A percentile compares a stretch with the other conserved stretches of the same genome.
Conservation (phyloP, 1,140 invertebrate genomes). For the Drosophila azteca region DNA sequence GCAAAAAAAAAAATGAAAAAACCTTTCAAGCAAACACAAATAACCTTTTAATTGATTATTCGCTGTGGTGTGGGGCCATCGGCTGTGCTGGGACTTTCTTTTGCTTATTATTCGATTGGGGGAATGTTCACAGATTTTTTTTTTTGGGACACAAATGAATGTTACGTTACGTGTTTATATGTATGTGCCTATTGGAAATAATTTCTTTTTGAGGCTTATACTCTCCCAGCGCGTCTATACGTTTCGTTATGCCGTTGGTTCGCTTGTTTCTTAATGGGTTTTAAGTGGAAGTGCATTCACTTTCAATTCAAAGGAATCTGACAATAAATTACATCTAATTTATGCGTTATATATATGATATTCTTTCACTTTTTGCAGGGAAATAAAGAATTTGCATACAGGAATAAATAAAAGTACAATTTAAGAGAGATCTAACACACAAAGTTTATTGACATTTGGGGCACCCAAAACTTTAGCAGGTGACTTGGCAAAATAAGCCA, state of each 20-base stretch:
- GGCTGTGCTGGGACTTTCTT: slow-evolving; percentile 44
- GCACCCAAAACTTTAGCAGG: too few relatives aligned
- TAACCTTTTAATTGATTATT: slow-evolving; percentile 48
- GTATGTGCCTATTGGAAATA: slow-evolving; percentile 53
- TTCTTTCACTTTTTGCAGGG: too few relatives aligned
- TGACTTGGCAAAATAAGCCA: slow-evolving; percentile 15
- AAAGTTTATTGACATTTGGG: too few relatives aligned
- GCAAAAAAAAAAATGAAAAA: slow-evolving; percentile 15
- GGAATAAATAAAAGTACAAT: too few relatives aligned
- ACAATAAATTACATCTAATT: slow-evolving; percentile 1
- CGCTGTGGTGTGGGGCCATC: slow-evolving; percentile 32
- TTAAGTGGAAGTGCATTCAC: slow-evolving; percentile 12
- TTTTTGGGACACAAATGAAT: slow-evolving; percentile 58
- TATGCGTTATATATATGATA: slow-evolving; percentile 9
- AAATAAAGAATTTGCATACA: too few relatives aligned
- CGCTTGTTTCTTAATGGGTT: slow-evolving; percentile 7
- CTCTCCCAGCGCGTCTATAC: neutral
- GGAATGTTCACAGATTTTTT: slow-evolving; percentile 34
- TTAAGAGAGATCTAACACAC: too few relatives aligned
- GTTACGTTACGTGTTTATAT: slow-evolving; percentile 77
- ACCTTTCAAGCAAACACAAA: slow-evolving; percentile 21
- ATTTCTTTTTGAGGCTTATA: slow-evolving; percentile 33
- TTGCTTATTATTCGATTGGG: slow-evolving; percentile 53
- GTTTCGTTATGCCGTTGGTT: neutral
- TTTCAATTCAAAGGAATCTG: too few relatives aligned